A percentile compares a stretch with the other conserved stretches of the same genome.
Evolutionary conservation across 2,888 invertebrate genomes (phyloP).

Genomic region (Zelleria hepariella): DNA sequence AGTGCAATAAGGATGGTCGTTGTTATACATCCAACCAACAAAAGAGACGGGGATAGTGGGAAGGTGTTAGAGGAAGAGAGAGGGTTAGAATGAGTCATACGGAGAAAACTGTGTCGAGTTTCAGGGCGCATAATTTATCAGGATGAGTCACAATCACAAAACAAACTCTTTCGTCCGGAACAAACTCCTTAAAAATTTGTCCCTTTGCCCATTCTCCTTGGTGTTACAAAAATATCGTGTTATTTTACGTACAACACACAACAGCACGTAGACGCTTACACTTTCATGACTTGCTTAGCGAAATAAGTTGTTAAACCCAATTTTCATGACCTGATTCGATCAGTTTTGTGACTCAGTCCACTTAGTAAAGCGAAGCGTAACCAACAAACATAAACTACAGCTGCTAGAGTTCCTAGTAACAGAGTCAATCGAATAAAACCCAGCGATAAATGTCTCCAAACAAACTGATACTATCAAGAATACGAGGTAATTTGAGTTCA

Average conservation of each 20-base stretch:
- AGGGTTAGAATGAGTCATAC: neutral
- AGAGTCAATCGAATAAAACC: slow-evolving; percentile 13
- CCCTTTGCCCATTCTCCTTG: too few species aligned
- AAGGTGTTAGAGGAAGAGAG: neutral
- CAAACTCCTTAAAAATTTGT: too few species aligned
- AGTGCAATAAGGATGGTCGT: neutral
- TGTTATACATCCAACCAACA: neutral
- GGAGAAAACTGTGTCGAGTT: neutral
- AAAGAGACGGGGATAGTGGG: neutral
- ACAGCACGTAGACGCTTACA: too few species aligned
- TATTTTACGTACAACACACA: too few species aligned
- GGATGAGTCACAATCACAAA: neutral
- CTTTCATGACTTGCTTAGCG: too few species aligned
- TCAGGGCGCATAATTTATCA: neutral
- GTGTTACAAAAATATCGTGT: too few species aligned
- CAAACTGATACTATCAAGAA: neutral
- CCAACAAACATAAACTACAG: neutral
- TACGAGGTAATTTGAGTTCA: neutral
- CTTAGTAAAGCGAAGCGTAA: neutral
- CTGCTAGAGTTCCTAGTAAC: neutral
- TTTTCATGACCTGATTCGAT: neutral
- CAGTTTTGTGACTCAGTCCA: neutral
- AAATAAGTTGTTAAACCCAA: too few species aligned
- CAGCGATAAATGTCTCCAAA: neutral
- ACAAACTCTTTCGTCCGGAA: too few species aligned